Base-by-base conservation (phyloP, 1,140 invertebrate species). In the Melipona quadrifasciata region DNA sequence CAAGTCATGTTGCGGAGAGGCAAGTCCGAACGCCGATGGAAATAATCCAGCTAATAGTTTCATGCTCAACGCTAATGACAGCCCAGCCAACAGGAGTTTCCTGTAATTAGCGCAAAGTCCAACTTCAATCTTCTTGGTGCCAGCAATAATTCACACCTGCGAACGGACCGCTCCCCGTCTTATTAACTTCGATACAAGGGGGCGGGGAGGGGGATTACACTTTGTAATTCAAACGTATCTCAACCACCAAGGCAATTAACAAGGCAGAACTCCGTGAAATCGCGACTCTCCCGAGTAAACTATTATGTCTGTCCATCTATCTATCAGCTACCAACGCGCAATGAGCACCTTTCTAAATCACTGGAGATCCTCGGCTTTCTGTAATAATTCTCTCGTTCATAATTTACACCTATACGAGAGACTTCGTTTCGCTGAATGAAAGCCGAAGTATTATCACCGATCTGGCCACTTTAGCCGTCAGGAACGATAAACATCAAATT, bases 21-120 rank as follows among this genome's bases (percentile, higher is more conserved):
- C 31, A n/a, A 58, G 55, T 58, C 55, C 61, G n/a, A 75, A 61
- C 73, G 31, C 39, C 73, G 73, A 58, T 75, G 73, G 16, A 75
- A 75, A 75, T 75, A 75, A 75, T 61, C 24, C 55, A 3, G 31
- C 31, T 75, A 58, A 75, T 61, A 58, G 73, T 75, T 75, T 75
- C 55, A 16, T 53, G 73, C 31, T 58, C 31, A 58, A 58, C 55
- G 11, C 53, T 75, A 75, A 75, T 75, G 73, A 75, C 57, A 75
- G 19, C 55, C 55, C 34, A 10, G 73, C 27, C 21, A 16, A 19
- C 31, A 51, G 3, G 0, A 16, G 47, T 75, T 58, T 75, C 73
- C 73, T 75, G 55, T 27, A 61, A 75, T 75, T 75, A 75, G 51
- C 17, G 47, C 71, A 0, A 55, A 74, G n/a, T 73, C 47, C 51